A percentile compares a stretch with the other conserved stretches of the same genome.
phyloP scores from a whole-genome alignment of 2,113 vertebrate genomes.

The Barbus barbus region DNA sequence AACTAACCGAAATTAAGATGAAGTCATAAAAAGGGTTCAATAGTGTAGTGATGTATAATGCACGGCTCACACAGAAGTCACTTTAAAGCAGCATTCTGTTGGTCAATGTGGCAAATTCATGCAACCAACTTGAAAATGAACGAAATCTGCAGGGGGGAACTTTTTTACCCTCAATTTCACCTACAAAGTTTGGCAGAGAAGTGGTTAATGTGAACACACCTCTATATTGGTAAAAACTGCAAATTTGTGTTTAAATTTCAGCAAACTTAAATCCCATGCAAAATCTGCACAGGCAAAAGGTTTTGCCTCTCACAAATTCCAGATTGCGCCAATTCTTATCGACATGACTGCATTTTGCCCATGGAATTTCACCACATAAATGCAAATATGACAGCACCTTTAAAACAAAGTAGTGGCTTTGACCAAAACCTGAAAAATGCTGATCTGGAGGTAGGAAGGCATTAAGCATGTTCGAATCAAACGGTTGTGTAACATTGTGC shows the following conservation, averaged over 20 bases:
- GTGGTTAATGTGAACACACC: not conserved
- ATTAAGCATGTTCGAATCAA: not conserved
- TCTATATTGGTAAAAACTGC: not conserved
- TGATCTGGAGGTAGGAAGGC: not conserved
- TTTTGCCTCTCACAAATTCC: not conserved
- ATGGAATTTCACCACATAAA: not conserved
- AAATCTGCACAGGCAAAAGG: not conserved
- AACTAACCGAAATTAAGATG: not conserved
- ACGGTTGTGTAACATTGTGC: no score
- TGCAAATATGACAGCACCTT: not conserved
- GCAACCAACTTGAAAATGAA: not conserved
- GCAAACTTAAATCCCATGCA: not conserved
- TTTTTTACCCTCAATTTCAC: not conserved
- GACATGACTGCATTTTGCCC: not conserved
- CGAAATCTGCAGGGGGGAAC: not conserved
- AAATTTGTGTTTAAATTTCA: no score
- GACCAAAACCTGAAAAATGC: not conserved
- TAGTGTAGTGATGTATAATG: not conserved
- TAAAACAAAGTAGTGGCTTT: not conserved
- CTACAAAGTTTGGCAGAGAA: not conserved
- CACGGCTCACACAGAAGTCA: no score
- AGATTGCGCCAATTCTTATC: not conserved
- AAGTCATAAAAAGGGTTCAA: not conserved
- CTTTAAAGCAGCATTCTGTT: no score
- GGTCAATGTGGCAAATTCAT: not conserved